Evolutionary conservation across 2,888 invertebrate genomes (phyloP), one percentile per base, ranked within the genome.

Genomic region (Argyra leucocephala): DNA sequence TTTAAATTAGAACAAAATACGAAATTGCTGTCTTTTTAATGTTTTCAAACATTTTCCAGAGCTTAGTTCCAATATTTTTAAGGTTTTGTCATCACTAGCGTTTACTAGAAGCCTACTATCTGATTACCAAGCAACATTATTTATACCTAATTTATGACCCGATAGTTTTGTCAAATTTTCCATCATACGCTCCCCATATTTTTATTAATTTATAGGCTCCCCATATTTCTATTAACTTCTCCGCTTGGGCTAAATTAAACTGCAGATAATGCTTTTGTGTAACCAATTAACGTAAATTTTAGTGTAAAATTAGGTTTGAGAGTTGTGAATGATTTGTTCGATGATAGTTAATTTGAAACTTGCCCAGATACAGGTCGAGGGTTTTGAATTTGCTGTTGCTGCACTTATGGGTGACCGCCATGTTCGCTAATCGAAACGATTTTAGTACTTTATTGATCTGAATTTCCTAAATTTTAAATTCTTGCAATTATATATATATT

Each of bases 1-100:
- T 99, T 99, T 80, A 99, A 99, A 82, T 97, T 98, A 80, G 98
- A 99, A 80, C 98, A 99, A 81, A 99, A 99, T 0, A 99, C 99
- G 78, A 99, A 99, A 80, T 99, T 99, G 79, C 96, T 96, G 81
- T 4, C 99, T 99, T 81, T 98, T 99, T 59, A 99, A 81, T 0
- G 98, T 99, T 82, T 99, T 99, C 74, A 97, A 82, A 81, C 97
- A 96, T 84, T 97, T 98, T 31, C 93, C 96, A 1, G 95, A 92
- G 76, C 93, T 92, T 64, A 97, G 82, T 79, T 98, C 97, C 97
- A 97, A 98, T 66, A 99, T 84, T 81, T 85, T 85, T 57, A 85
- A 78, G 36, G 84, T 95, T 81, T 96, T 97, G 80, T 99, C 98
- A 81, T 96, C 96, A 69, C 95, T 96, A 23, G 94, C 96, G 74